Evolutionary conservation across 2,113 vertebrate species (phyloP).

Genomic region (Myocastor coypus): DNA sequence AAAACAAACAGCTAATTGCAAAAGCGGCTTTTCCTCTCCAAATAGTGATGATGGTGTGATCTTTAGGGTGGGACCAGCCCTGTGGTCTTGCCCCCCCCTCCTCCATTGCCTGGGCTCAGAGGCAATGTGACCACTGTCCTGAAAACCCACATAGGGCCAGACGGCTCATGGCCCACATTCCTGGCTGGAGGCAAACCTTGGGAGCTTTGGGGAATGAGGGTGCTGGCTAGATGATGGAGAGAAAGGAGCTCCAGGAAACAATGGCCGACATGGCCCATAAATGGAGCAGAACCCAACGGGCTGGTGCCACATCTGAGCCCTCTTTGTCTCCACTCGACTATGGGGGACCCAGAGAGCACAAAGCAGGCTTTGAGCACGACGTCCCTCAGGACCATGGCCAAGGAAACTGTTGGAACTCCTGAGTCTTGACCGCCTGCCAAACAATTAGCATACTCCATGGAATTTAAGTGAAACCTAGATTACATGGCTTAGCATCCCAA

Average conservation of each 20-base stretch:
- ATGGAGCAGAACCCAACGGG: background rate
- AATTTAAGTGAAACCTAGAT: background rate
- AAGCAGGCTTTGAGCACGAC: background rate
- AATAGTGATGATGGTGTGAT: background rate
- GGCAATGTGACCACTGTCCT: background rate
- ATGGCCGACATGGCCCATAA: background rate
- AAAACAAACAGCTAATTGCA: background rate
- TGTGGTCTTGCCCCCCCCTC: background rate
- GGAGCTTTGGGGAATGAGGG: background rate
- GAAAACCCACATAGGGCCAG: background rate
- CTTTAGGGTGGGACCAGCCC: too few relatives aligned
- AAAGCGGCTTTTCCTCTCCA: background rate
- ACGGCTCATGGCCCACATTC: background rate
- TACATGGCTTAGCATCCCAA: background rate
- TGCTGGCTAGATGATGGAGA: background rate
- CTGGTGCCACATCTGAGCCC: background rate
- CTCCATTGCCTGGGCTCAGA: background rate
- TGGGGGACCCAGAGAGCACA: background rate
- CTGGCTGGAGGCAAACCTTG: background rate
- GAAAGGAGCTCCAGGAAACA: background rate
- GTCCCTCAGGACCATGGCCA: background rate
- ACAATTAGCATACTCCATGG: background rate
- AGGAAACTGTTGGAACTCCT: background rate
- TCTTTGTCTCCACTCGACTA: too few relatives aligned
- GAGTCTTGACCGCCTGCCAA: background rate